Percentiles rank a stretch among this genome's conserved stretches.
phyloP scores from a whole-genome alignment of 2,113 vertebrate genomes.

The Callipepla californica region DNA sequence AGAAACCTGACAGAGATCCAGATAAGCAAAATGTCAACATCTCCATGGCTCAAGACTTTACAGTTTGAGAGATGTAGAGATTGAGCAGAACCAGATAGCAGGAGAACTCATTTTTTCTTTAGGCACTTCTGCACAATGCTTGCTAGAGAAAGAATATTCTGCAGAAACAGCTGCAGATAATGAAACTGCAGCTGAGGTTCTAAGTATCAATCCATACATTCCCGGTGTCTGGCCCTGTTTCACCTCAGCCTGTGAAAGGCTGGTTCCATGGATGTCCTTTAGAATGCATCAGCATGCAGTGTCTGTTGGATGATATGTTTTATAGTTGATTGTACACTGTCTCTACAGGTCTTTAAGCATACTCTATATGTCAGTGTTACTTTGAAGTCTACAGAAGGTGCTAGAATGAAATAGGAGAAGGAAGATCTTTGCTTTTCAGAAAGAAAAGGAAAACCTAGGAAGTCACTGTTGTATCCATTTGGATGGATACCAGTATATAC shows the following conservation, averaged over 20 bases:
- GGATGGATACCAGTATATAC: rapidly evolving
- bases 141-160: neutral
- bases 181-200: neutral
- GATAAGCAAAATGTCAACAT: neutral
- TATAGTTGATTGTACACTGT: neutral
- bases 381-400: neutral
- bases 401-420: neutral
- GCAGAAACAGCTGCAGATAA: neutral
- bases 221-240: neutral
- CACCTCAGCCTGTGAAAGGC: neutral
- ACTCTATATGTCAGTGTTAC: neutral
- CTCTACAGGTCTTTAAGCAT: neutral
- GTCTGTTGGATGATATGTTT: neutral
- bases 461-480: neutral
- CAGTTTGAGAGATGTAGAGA: neutral
- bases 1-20: neutral
- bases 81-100: neutral
- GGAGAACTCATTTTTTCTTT: neutral
- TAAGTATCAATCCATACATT: neutral
- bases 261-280: neutral
- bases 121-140: neutral
- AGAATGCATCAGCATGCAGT: neutral
- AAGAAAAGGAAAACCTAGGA: neutral
- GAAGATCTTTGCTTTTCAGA: neutral
- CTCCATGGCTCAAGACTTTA: neutral